Evolutionary conservation across 2,113 vertebrate species (phyloP), one percentile per base, ranked within the genome.

Genomic region (Vulpes lagopus): DNA sequence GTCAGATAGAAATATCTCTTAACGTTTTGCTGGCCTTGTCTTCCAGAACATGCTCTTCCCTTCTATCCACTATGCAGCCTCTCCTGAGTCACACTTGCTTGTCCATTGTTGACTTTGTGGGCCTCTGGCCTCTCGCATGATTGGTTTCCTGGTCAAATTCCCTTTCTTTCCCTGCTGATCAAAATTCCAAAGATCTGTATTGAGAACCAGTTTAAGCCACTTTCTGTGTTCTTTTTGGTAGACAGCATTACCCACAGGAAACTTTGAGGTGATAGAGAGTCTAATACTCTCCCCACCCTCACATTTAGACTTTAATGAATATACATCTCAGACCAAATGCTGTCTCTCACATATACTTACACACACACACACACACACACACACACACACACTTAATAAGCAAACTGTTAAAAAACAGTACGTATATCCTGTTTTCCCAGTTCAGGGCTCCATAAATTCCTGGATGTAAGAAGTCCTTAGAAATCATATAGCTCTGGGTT

Each of bases 41-140:
- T n/a, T 11, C 23, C 0, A 25, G n/a, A 27, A 32, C 23, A 1
- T 0, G 2, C 16, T 38, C 4, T 85, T 7, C 15, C 51, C 32
- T 22, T 49, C 27, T 15, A 11, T 78, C 15, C 64, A n/a, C 17
- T 3, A 6, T 0, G 1, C 3, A 7, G 1, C 30, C 4, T 69
- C 17, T 27, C 16, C 23, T 8, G 2, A 55, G 4, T 3, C 71
- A 65, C 0, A 1, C 9, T 32, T 7, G 16, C 11, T 12, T 32
- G 8, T 11, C 91, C 43, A 11, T 17, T 15, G 43, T 25, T 64
- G 17, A 74, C 49, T 59, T 25, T 20, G 3, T 8, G 4, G 1
- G 23, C 27, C 53, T 91, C 65, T 11, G 32, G 43, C 23, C n/a
- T 65, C 76, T 53, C n/a, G 12, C 32, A 20, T 4, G 25, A 25